Evolutionary conservation across 2,888 invertebrate genomes (phyloP).

Genomic region (Zelleria hepariella): DNA sequence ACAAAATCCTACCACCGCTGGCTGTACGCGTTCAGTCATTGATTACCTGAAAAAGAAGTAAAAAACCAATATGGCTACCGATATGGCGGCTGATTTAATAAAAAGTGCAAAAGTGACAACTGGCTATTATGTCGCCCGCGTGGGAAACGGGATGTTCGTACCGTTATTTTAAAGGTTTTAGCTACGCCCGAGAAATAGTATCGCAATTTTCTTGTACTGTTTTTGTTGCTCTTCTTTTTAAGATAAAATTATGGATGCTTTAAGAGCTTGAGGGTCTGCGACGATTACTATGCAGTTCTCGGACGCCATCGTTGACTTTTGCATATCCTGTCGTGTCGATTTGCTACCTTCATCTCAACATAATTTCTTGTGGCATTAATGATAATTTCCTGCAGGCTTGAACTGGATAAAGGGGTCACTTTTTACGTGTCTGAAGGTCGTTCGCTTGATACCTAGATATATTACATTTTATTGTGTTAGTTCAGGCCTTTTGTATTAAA

Average conservation of each 20-base stretch:
- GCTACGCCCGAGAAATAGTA: neutral
- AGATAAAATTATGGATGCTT: neutral
- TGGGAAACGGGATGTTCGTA: constrained; percentile 35
- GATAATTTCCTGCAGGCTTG: neutral
- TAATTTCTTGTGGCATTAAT: too few species aligned
- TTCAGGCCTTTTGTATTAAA: too few species aligned
- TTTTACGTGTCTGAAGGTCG: neutral
- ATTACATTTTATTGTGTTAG: too few species aligned
- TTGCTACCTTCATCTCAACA: neutral
- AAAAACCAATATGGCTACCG: constrained; percentile 13
- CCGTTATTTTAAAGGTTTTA: constrained; percentile 24
- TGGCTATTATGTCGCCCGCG: constrained; percentile 21
- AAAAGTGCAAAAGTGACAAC: constrained; percentile 13
- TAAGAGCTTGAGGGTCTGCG: neutral
- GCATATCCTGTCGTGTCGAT: neutral
- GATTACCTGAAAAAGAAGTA: constrained; percentile 12
- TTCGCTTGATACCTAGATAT: neutral
- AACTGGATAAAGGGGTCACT: neutral
- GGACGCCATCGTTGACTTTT: neutral
- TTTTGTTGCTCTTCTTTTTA: neutral
- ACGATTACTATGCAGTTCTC: neutral
- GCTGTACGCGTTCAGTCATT: constrained; percentile 12
- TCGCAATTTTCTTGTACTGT: neutral
- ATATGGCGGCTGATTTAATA: constrained; percentile 16
- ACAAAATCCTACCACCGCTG: constrained; percentile 1